phyloP scores from a whole-genome alignment of 2,797 vertebrate genomes.

The Anguilla anguilla region DNA sequence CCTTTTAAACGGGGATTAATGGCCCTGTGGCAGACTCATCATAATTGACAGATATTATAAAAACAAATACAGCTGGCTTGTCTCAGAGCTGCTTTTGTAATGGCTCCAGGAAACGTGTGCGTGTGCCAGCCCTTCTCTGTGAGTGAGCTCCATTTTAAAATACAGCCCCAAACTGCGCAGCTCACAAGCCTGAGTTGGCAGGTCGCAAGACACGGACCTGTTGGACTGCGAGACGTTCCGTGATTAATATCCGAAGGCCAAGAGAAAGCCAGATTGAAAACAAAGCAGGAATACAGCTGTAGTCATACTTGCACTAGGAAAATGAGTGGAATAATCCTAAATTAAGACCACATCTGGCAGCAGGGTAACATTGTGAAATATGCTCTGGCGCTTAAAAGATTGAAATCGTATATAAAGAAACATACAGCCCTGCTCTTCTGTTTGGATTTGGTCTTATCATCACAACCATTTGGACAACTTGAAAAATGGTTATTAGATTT shows the following conservation, averaged over 20 bases:
- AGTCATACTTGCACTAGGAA: not conserved
- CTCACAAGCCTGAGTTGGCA: constrained; percentile 5
- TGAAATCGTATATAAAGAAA: constrained; percentile 9
- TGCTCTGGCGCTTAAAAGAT: not conserved
- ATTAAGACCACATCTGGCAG: not conserved
- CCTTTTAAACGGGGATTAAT: constrained; percentile 5
- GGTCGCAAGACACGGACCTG: constrained; percentile 14
- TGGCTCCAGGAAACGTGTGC: not conserved
- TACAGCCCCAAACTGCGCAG: not conserved
- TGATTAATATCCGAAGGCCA: constrained; percentile 13
- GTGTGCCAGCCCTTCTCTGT: not conserved
- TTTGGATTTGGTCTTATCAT: not conserved
- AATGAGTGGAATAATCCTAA: constrained; percentile 17
- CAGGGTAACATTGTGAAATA: not conserved
- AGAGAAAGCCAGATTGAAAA: not conserved
- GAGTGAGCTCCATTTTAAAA: constrained; percentile 6
- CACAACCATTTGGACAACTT: not conserved
- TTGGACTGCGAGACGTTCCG: not conserved
- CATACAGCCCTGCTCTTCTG: not conserved
- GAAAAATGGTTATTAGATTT: not conserved
- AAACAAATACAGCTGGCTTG: constrained; percentile 26
- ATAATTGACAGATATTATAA: constrained; percentile 21
- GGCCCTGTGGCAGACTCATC: constrained; percentile 1
- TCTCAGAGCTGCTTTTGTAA: constrained; percentile 8
- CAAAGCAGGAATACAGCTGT: not conserved